Conservation (phyloP, 1,140 invertebrate species). For the Tribolium madens region DNA sequence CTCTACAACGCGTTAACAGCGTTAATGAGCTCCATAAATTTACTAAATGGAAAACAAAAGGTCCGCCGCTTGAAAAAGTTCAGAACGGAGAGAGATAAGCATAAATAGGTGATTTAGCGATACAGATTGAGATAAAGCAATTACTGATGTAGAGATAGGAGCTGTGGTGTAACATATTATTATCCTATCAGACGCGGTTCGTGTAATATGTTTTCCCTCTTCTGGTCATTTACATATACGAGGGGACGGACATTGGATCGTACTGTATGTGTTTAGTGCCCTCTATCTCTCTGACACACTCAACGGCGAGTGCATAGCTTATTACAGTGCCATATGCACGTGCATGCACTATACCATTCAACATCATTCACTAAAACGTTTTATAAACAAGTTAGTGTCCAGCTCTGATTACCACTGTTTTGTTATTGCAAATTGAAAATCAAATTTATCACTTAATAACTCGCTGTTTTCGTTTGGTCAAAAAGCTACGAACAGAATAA, state of each 20-base stretch:
- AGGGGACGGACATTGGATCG: conserved; percentile 24
- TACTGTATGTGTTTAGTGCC: conserved; percentile 22
- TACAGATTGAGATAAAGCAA: conserved; percentile 54
- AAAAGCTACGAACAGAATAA: no score
- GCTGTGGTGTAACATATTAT: conserved; percentile 53
- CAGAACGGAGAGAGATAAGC: conserved; percentile 11
- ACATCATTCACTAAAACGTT: conserved; percentile 11
- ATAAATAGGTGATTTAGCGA: conserved; percentile 46
- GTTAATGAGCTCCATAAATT: conserved; percentile 29
- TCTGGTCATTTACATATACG: conserved; percentile 51
- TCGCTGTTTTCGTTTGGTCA: no score
- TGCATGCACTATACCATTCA: conserved; percentile 19
- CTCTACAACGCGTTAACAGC: conserved; percentile 11
- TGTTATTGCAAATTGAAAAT: background rate
- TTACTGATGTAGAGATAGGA: conserved; percentile 52
- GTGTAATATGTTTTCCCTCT: conserved; percentile 48
- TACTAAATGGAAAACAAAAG: conserved; percentile 28
- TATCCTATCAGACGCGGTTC: conserved; percentile 52
- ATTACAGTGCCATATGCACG: conserved; percentile 37
- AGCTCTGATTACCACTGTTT: background rate
- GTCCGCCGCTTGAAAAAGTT: background rate
- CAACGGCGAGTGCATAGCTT: conserved; percentile 29
- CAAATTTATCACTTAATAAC: no score
- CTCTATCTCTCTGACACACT: conserved; percentile 37
- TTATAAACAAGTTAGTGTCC: background rate